Conservation (phyloP, 2,797 vertebrate species). For the Tarsius wallacei region DNA sequence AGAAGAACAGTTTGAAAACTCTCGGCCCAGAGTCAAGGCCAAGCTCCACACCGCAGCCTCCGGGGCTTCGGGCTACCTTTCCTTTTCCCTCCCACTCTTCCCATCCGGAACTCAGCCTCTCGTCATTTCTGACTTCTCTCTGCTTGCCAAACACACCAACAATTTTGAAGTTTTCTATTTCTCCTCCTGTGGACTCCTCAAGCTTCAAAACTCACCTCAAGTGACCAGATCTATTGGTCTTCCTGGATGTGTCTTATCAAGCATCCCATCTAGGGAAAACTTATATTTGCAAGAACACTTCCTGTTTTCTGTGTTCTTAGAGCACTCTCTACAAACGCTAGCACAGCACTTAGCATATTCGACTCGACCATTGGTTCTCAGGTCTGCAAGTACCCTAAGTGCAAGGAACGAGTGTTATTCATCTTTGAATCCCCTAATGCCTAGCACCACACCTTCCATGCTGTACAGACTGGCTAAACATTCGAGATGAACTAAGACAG, state of each 20-base stretch:
- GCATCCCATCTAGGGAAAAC: background rate
- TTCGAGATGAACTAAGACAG: background rate
- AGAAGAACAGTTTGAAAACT: background rate
- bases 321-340: background rate
- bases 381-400: background rate
- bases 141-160: background rate
- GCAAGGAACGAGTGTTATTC: background rate
- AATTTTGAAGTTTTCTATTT: background rate
- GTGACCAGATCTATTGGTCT: background rate
- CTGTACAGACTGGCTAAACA: background rate
- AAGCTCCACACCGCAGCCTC: background rate
- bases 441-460: rapidly evolving
- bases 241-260: background rate
- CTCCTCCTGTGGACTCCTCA: background rate
- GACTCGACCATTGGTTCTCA: background rate
- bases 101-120: background rate
- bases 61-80: background rate
- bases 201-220: background rate
- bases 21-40: background rate
- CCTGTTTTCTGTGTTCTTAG: too few species aligned
- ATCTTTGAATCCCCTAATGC: background rate
- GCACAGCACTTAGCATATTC: background rate
- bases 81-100: background rate
- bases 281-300: background rate
- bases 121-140: background rate